phyloP scores from a whole-genome alignment of 1,140 invertebrate species.

The Nasonia vitripennis region DNA sequence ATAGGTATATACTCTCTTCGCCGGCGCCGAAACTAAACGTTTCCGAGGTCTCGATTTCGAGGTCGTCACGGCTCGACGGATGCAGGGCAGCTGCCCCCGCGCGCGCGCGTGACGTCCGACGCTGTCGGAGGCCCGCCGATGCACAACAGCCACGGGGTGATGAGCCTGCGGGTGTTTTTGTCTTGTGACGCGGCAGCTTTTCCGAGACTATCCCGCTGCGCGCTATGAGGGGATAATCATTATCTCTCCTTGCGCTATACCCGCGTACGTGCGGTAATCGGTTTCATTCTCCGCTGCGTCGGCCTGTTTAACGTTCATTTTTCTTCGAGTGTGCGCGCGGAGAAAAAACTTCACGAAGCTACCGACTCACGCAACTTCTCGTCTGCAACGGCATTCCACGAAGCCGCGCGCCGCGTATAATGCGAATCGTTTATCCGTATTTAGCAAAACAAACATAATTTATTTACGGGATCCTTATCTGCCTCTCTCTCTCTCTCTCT shows the following conservation, averaged over 20 bases:
- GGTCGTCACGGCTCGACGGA: slow-evolving; percentile 55
- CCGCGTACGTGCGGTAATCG: not conserved
- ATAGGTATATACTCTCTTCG: too few species aligned
- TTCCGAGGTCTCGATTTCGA: slow-evolving; percentile 49
- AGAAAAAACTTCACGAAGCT: too few species aligned
- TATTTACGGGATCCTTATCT: not conserved
- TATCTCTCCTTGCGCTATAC: not conserved
- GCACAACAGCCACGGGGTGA: not conserved
- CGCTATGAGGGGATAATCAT: not conserved
- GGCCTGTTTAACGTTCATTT: slow-evolving; percentile 3
- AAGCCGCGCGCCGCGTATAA: too few species aligned
- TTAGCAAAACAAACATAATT: too few species aligned
- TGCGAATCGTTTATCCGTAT: too few species aligned
- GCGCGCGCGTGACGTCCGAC: not conserved
- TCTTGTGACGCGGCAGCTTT: slow-evolving; percentile 4
- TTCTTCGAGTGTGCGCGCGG: too few species aligned
- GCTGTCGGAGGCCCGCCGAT: not conserved
- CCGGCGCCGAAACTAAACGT: slow-evolving; percentile 48
- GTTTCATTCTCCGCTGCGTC: not conserved
- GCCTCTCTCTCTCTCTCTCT: too few species aligned
- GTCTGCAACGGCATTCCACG: too few species aligned
- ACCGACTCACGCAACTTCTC: too few species aligned
- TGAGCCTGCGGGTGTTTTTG: not conserved
- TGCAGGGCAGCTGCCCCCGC: slow-evolving; percentile 16
- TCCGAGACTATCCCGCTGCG: not conserved